These are phyloP conservation scores for Pipistrellus pipistrellus DNA, from an alignment of 2,797 vertebrate genomes.

Conservation along the genomic window DNA sequence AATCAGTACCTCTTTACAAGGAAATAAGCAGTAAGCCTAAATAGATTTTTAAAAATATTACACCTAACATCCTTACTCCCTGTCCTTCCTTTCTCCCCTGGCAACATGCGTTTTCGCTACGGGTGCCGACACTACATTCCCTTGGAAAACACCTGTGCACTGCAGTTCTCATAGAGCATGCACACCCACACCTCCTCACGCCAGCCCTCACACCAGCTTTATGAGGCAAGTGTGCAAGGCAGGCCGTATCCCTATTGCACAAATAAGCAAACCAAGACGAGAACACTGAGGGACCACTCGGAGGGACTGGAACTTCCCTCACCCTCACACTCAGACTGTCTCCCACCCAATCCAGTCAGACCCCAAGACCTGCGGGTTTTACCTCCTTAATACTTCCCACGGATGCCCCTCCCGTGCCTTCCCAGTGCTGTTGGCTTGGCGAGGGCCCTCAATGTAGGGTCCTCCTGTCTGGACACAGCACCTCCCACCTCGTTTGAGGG, in stretches of 20 bases:
- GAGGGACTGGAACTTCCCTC: background rate
- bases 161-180: background rate
- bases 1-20: background rate
- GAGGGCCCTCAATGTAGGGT: background rate
- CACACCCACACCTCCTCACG: background rate
- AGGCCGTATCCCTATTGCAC: background rate
- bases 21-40: slow-evolving; percentile 6
- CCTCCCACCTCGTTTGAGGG: background rate
- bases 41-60: slow-evolving; percentile 9
- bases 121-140: background rate
- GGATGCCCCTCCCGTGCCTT: background rate
- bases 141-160: background rate
- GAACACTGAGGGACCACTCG: background rate
- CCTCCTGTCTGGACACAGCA: background rate
- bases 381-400: background rate
- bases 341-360: background rate
- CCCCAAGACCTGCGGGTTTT: background rate
- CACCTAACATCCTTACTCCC: background rate
- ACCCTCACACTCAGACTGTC: background rate
- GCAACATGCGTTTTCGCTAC: background rate
- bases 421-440: background rate
- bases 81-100: slow-evolving; percentile 13
- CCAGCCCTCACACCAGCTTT: background rate
- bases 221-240: background rate
- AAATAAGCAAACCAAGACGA: background rate